Evolutionary conservation across 2,888 invertebrate species (phyloP), one percentile per base, ranked within the genome.

Genomic region (Arenicola marina): DNA sequence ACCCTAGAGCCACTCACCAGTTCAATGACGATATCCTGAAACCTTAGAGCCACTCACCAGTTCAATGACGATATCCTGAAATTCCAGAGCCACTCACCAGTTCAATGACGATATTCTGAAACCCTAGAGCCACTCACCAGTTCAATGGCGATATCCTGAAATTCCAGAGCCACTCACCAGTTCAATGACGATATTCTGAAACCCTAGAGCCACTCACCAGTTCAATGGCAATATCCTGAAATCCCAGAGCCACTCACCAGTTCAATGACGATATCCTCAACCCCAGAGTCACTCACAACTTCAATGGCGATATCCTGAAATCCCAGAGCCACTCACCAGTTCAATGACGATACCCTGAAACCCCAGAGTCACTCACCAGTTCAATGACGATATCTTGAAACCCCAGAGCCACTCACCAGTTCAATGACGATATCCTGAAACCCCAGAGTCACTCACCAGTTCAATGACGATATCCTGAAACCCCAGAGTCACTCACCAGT

Each of bases 71-170:
- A 38, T 38, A 18, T 38, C 18, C 38, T 38, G 38, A 18, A 38
- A n/a, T n/a, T n/a, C n/a, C n/a, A n/a, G n/a, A n/a, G n/a, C 18
- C 38, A 58, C 62, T 57, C 38, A 62, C 62, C 29, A 62, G 62
- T 62, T 62, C 62, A 15, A 38, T 38, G 38, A 18, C 18, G 38
- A 38, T 38, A 18, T 18, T 38, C 38, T 38, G 38, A 18, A 38
- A n/a, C n/a, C n/a, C n/a, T n/a, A n/a, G n/a, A n/a, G n/a, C 18
- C 38, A 38, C 38, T 38, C 18, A 38, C 38, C 18, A 38, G 38
- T 38, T 38, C 38, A 15, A 38, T 38, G 38, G 38, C 18, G 38
- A 38, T 38, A 18, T 38, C 18, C 38, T 38, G 38, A 18, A 38
- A n/a, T n/a, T n/a, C n/a, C n/a, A n/a, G n/a, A n/a, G n/a, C 18